A percentile compares a stretch with the other conserved stretches of the same genome.
Conservation (phyloP, 2,797 vertebrate genomes). For the Tapera naevia region DNA sequence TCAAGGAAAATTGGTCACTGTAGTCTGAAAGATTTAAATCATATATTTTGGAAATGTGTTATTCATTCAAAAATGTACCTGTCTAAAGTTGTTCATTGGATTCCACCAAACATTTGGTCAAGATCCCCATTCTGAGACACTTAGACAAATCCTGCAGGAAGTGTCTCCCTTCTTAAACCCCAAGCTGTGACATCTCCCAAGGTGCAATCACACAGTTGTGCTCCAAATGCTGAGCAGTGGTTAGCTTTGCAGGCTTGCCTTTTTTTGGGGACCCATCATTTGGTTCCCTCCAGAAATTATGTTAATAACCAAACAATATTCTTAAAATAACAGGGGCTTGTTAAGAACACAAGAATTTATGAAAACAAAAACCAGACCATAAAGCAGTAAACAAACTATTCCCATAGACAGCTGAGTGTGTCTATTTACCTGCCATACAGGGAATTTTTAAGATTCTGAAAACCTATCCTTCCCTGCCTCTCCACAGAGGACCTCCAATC, state of each 20-base stretch:
- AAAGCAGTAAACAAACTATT: neutral
- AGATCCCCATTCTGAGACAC: neutral
- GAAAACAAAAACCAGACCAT: neutral
- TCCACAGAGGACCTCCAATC: neutral
- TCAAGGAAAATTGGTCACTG: neutral
- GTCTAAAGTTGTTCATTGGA: neutral
- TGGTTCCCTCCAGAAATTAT: neutral
- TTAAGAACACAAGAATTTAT: neutral
- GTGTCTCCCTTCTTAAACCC: neutral
- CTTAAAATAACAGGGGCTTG: neutral
- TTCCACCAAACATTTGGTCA: neutral
- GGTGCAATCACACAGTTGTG: neutral
- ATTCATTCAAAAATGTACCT: neutral
- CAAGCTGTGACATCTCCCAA: neutral
- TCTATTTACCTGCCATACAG: neutral
- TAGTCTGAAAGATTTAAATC: neutral
- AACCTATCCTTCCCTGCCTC: neutral
- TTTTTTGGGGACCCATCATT: neutral
- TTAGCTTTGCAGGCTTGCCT: neutral
- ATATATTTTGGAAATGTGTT: neutral
- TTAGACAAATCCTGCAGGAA: neutral
- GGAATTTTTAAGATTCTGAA: neutral
- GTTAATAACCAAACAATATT: neutral
- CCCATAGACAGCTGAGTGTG: neutral
- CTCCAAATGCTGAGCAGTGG: accelerated